Percentiles rank a stretch among this genome's conserved stretches.
These are phyloP conservation scores for Salpingus planirostris DNA, from an alignment of 2,888 invertebrate species.

Conservation along the genomic window DNA sequence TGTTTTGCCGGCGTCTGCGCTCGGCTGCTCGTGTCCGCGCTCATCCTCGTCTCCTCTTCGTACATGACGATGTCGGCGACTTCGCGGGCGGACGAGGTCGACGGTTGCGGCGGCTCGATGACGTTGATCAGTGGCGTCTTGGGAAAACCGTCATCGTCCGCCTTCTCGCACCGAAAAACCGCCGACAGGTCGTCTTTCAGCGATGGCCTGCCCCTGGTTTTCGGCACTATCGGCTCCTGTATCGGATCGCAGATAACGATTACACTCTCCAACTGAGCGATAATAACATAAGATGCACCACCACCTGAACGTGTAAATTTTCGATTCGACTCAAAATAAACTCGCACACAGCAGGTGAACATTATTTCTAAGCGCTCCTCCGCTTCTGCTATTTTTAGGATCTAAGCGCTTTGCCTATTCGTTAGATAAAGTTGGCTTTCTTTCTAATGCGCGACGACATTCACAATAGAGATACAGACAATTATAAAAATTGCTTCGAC, in stretches of 20 bases:
- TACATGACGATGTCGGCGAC: slow-evolving; percentile 49
- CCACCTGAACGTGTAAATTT: background rate
- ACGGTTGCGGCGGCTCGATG: slow-evolving; percentile 12
- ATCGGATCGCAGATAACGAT: slow-evolving; percentile 19
- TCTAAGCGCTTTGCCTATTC: too few species aligned
- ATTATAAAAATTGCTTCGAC: too few species aligned
- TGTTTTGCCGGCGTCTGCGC: slow-evolving; percentile 41
- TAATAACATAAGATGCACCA: too few species aligned
- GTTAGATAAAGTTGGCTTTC: too few species aligned
- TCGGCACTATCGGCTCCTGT: slow-evolving; percentile 27
- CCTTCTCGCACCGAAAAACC: too few species aligned
- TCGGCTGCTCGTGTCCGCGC: slow-evolving; percentile 49
- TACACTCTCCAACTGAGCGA: slow-evolving; percentile 6
- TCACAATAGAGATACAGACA: too few species aligned
- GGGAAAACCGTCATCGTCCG: slow-evolving; percentile 18
- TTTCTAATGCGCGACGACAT: too few species aligned
- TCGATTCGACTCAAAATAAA: background rate
- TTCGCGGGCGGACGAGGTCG: slow-evolving; percentile 11
- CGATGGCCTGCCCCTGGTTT: slow-evolving; percentile 24
- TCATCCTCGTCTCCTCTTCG: slow-evolving; percentile 69
- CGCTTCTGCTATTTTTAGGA: too few species aligned
- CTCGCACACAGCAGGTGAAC: slow-evolving; percentile 22
- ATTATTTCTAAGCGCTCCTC: too few species aligned
- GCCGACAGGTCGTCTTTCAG: slow-evolving; percentile 22
- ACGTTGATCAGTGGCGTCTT: slow-evolving; percentile 26